A percentile compares a stretch with the other conserved stretches of the same genome.
Conservation (phyloP, 1,140 invertebrate genomes). For the Macrosteles quadrilineatus region DNA sequence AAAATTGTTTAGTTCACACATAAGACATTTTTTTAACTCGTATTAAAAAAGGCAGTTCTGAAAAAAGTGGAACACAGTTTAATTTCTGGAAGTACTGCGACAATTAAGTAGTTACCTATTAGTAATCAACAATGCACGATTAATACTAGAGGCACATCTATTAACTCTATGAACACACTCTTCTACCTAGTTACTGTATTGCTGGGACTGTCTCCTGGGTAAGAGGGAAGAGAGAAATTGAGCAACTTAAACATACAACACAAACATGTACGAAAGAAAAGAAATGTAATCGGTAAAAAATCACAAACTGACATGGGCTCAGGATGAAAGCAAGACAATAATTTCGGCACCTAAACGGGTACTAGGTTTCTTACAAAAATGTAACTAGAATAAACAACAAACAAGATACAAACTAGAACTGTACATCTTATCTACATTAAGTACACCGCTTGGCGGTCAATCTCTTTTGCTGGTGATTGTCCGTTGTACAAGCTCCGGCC, state of each 20-base stretch:
- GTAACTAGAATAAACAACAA: neutral
- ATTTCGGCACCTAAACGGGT: neutral
- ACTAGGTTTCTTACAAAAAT: neutral
- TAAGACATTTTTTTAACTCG: neutral
- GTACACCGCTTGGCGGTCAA: neutral
- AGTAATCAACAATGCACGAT: neutral
- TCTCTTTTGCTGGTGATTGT: conserved; percentile 16
- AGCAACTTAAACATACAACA: neutral
- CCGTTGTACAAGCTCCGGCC: conserved; percentile 39
- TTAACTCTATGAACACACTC: conserved; percentile 6
- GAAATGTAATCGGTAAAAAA: neutral
- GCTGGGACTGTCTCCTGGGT: neutral
- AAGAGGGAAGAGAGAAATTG: neutral
- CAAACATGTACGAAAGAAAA: neutral
- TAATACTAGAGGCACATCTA: conserved; percentile 6
- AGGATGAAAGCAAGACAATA: neutral
- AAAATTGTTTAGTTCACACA: neutral
- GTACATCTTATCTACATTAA: conserved; percentile 24
- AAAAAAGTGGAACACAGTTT: neutral
- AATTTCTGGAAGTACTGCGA: neutral
- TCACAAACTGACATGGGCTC: neutral
- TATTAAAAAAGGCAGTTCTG: neutral
- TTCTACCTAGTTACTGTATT: neutral
- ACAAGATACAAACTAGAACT: neutral
- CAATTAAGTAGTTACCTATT: neutral